Base-by-base conservation (phyloP, 2,797 vertebrate species). In the Mycteria americana region DNA sequence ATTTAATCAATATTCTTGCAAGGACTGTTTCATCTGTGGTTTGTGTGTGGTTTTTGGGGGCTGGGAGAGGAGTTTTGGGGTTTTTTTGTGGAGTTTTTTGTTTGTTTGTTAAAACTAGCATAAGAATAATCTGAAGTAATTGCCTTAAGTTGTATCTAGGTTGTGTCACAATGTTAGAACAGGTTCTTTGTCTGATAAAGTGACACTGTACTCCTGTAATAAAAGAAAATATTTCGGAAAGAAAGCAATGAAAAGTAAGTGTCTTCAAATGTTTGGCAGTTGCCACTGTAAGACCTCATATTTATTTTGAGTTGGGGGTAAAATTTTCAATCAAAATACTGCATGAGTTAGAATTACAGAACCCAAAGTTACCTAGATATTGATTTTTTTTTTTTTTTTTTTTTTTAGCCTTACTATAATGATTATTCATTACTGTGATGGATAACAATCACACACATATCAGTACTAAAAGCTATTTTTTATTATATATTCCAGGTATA, bases 181-280 rank as follows among this genome's bases (percentile, higher is more conserved):
- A 53, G 6, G 54, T 81, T 95, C 60, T 97, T 93, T 96, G 81
- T 95, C 91, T 82, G 78, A 90, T 97, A 75, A 85, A 92, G 88
- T 90, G 86, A 93, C 63, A 70, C 48, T 33, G 51, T 69, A 89
- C 56, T 85, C 51, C 59, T 70, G 72, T 68, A 33, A 18, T 46
- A 30, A 41, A 79, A 69, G 35, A 57, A 93, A 86, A 72, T 50
- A 51, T n/a, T 85, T 70, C 57, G 46, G 89, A 90, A 96, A 68
- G 39, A 76, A 95, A 75, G 62, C 54, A 85, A 41, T 86, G 48
- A 60, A 43, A 90, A 94, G 18, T 82, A 88, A 88, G 80, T 90
- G 72, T 70, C 60, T 78, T 67, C 30, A 56, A 24, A 45, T 64
- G 60, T 79, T 94, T 95, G 85, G 79, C 95, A 78, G 21, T 88